A percentile compares a stretch with the other conserved stretches of the same genome.
Evolutionary conservation across 2,797 vertebrate species (phyloP).

Genomic region (Leptatherina wallacei): DNA sequence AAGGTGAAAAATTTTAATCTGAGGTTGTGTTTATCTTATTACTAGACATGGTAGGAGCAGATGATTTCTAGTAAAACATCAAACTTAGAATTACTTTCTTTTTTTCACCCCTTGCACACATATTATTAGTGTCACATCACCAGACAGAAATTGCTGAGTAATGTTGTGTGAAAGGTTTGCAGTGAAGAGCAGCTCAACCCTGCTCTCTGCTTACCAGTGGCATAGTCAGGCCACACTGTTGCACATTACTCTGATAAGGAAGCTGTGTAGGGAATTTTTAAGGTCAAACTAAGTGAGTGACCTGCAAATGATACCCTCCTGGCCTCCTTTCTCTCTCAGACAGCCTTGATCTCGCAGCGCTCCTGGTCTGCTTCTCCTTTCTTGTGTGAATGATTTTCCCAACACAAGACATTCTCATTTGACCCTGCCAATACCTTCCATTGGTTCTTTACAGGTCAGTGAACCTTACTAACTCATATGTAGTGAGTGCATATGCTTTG

Average conservation of each 20-base stretch:
- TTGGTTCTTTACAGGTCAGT: slow-evolving; percentile 38
- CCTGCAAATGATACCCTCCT: slow-evolving; percentile 40
- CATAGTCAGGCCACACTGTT: slow-evolving; percentile 12
- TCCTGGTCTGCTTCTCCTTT: slow-evolving; percentile 21
- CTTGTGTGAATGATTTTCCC: slow-evolving; percentile 34
- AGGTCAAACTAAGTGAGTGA: slow-evolving; percentile 53
- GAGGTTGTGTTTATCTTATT: background rate
- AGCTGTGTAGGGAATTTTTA: slow-evolving; percentile 37
- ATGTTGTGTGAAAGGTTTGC: slow-evolving; percentile 21
- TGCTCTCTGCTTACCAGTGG: slow-evolving; percentile 9
- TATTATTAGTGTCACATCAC: slow-evolving; percentile 8
- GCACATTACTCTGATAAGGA: slow-evolving; percentile 36
- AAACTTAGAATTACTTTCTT: background rate
- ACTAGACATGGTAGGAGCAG: background rate
- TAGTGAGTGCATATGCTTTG: slow-evolving; percentile 21
- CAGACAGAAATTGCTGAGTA: slow-evolving; percentile 4
- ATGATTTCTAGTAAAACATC: background rate
- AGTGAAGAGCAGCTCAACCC: slow-evolving; percentile 2
- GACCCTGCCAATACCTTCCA: slow-evolving; percentile 38
- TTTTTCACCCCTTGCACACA: background rate
- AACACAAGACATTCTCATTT: slow-evolving; percentile 5
- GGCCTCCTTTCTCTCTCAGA: slow-evolving; percentile 22
- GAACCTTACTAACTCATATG: slow-evolving; percentile 26
- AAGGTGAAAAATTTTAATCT: background rate
- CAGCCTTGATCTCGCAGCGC: slow-evolving; percentile 48